A percentile compares a stretch with the other conserved stretches of the same genome.
These are phyloP conservation scores for Mizuhopecten yessoensis DNA, from an alignment of 1,140 invertebrate species.

Conservation along the genomic window DNA sequence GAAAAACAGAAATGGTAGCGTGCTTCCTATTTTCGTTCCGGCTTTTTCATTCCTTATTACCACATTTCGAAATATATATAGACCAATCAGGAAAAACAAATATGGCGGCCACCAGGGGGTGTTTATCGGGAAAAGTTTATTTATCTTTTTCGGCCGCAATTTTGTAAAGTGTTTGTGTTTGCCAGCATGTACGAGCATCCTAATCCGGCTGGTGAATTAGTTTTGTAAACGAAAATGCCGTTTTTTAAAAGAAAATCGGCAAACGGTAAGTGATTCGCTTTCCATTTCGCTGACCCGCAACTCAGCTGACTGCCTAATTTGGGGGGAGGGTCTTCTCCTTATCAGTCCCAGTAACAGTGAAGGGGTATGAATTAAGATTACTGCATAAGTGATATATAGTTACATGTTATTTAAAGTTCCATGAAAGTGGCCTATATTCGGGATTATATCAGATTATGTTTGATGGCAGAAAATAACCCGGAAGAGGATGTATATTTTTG, in stretches of 20 bases:
- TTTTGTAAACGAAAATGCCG: neutral
- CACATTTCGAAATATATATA: neutral
- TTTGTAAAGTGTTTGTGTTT: neutral
- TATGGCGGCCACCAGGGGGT: slow-evolving; percentile 13
- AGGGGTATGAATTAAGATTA: no score
- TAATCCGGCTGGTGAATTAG: neutral
- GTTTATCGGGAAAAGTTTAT: slow-evolving; percentile 33
- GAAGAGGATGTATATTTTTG: no score
- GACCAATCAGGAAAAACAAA: slow-evolving; percentile 30
- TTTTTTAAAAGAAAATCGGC: slow-evolving; percentile 28
- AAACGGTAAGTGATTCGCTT: slow-evolving; percentile 6
- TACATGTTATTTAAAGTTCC: neutral
- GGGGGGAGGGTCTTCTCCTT: slow-evolving; percentile 36
- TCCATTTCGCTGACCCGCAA: slow-evolving; percentile 30
- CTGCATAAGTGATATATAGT: no score
- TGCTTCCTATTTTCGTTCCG: neutral
- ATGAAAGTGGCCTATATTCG: neutral
- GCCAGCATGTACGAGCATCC: neutral
- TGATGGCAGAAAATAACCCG: no score
- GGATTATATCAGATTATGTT: no score
- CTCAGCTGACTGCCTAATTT: neutral
- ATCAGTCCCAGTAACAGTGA: neutral
- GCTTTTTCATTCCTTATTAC: neutral
- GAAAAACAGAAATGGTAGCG: no score
- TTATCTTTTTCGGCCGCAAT: neutral